Conservation (phyloP, 2,113 vertebrate genomes). For the Notechis scutatus region DNA sequence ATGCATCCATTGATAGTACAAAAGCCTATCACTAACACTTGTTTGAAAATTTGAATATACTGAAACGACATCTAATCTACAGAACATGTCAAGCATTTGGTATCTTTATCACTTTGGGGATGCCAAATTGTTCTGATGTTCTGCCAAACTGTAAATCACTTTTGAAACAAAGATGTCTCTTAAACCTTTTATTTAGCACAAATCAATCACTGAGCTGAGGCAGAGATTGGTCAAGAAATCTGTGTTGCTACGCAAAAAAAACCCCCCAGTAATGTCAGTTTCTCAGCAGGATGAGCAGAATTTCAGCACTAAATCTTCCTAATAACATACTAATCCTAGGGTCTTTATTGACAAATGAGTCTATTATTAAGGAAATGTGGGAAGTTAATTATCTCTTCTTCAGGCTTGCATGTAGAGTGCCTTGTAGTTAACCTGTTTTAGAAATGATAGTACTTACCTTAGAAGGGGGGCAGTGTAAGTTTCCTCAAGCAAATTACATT, state of each 20-base stretch:
- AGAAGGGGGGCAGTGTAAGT: not conserved
- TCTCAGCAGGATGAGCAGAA: not conserved
- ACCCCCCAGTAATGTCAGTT: not conserved
- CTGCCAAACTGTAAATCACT: not conserved
- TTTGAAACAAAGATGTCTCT: not conserved
- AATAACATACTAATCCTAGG: not conserved
- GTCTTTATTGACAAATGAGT: constrained; percentile 21
- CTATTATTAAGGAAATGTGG: constrained; percentile 4
- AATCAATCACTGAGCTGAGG: not conserved
- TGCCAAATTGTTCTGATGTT: not conserved
- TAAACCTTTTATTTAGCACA: not conserved
- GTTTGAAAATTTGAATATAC: not conserved
- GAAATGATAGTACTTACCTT: not conserved
- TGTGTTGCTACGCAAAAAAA: not conserved
- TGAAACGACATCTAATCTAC: not conserved
- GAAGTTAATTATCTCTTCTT: constrained; percentile 9
- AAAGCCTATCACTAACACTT: not conserved
- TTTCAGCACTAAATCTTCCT: not conserved
- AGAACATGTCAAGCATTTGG: not conserved
- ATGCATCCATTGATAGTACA: not conserved
- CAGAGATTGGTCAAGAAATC: not conserved
- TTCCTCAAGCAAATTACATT: not conserved
- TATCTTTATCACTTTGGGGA: not conserved
- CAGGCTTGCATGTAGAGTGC: not conserved
- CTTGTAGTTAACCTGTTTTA: not conserved